Evolutionary conservation across 2,888 invertebrate genomes (phyloP), one percentile per base, ranked within the genome.

Genomic region (Cremastinae sp.): DNA sequence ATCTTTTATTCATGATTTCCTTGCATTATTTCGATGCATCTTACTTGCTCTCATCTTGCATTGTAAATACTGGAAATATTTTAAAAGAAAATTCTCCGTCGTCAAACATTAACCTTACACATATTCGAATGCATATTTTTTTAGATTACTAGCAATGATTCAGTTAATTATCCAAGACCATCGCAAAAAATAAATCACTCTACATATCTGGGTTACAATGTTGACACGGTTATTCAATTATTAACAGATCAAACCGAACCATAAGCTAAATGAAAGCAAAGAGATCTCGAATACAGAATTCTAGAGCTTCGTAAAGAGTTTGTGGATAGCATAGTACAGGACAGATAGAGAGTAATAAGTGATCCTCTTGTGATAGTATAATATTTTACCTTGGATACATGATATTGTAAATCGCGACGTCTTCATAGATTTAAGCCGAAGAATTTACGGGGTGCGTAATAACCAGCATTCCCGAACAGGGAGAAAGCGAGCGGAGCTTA

Each of bases 361-460:
- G 18, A 5, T 3, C 28, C 51, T 45, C 35, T 41, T n/a, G 14
- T 45, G 47, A 12, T 20, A 12, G 43, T 53, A 61, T 43, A 35
- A 45, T 37, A n/a, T 55, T 45, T 53, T 65, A 69, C 59, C 41
- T 61, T 49, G 39, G 10, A 66, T 20, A 39, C 56, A 28, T 18
- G 39, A 18, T 70, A 58, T 70, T 70, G 61, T 35, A 61, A 53
- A 28, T 3, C 28, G 18, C 35, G 59, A 70, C 73, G 69, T 76
- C 68, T 69, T 65, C 75, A 71, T 72, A 53, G 65, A 75, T 74
- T 70, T 66, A 72, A 74, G 74, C 65, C 62, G 53, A 65, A 76
- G 69, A 75, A 79, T 81, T 81, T 75, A 72, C 75, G 62, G 74
- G 78, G 79, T 75, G 80, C 74, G 75, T 74, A 76, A 66, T 74